Evolutionary conservation across 2,797 vertebrate genomes (phyloP), one percentile per base, ranked within the genome.

Genomic region (Amniataba percoides): DNA sequence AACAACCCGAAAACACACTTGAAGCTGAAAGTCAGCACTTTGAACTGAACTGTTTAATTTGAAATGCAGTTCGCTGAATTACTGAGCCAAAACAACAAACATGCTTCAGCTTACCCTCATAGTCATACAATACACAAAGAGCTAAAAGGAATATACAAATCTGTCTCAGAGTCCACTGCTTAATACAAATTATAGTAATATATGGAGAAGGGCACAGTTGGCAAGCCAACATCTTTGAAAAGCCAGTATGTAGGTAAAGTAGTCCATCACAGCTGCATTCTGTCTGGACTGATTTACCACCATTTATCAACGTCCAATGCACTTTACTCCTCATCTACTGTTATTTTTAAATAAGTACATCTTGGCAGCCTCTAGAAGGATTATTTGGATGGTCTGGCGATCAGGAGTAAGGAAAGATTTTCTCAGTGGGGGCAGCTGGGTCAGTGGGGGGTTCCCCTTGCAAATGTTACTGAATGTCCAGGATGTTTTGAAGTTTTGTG

Each of bases 21-120:
- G 13, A 64, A 65, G 53, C 45, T 75, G 10, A 74, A 64, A 55
- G 36, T 76, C 71, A 73, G 64, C 58, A 49, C 67, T 74, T 63
- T 73, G 52, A 31, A 23, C 46, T 59, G 21, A 63, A 21, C 48
- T 15, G 48, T 72, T 76, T 51, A 27, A 60, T 40, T 42, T 57
- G 16, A 73, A 66, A 67, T 53, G 27, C 18, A 53, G 27, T 46
- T 59, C 56, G 27, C 40, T 49, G 34, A 8, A 74, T 49, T 2
- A 45, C 34, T 21, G 48, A 61, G n/a, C 18, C 39, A 62, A 48
- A 56, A 59, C 45, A 52, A 31, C 52, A 61, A 46, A 46, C 31
- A 45, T 8, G 6, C 36, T n/a, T 21, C 7, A 57, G 10, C 3
- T 21, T 25, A 43, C 15, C 66, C 16, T 21, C 12, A 23, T 0